Base-by-base conservation (phyloP, 2,113 vertebrate species). In the Grus americana region DNA sequence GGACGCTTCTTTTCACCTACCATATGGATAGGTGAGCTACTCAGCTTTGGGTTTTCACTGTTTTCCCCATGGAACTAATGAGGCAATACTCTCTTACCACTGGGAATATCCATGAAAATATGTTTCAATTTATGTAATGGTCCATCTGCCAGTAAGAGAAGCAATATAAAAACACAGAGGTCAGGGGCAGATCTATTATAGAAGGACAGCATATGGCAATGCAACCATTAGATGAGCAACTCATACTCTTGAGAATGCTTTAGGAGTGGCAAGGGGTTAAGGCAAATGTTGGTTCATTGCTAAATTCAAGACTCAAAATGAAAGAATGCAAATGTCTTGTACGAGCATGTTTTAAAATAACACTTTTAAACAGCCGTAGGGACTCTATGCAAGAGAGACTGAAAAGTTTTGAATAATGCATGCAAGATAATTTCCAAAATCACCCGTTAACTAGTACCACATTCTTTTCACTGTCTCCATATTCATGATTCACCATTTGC, bases 391-490 rank as follows among this genome's bases (percentile, higher is more conserved):
- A 93, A 96, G 95, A 90, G 93, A 97, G 94, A 97, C 87, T 78
- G 87, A 97, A 95, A 93, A 92, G 80, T 93, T 97, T 95, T 98
- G 96, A 98, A 98, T 98, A 98, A 98, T 97, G 92, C 97, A 98
- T 98, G 98, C 85, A 97, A 97, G 94, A 96, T 95, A 98, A 98
- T 98, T 98, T 98, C 59, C 78, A 96, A 97, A 98, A 98, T 98
- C 97, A 97, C 94, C 79, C 95, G 97, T 96, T 98, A 98, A 98
- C 87, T 93, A 98, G 96, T 96, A 98, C 97, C 98, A 98, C 96
- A 98, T 98, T 98, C 96, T 97, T 97, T 96, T 97, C 96, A 96
- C 96, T 97, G 97, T 97, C 97, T 97, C 96, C 94, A 96, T 97
- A 92, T 94, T 97, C 97, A 94, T 94, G 97, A 98, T 98, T 98